Evolutionary conservation across 2,797 vertebrate genomes (phyloP), one percentile per base, ranked within the genome.

Genomic region (Bovichtus variegatus): DNA sequence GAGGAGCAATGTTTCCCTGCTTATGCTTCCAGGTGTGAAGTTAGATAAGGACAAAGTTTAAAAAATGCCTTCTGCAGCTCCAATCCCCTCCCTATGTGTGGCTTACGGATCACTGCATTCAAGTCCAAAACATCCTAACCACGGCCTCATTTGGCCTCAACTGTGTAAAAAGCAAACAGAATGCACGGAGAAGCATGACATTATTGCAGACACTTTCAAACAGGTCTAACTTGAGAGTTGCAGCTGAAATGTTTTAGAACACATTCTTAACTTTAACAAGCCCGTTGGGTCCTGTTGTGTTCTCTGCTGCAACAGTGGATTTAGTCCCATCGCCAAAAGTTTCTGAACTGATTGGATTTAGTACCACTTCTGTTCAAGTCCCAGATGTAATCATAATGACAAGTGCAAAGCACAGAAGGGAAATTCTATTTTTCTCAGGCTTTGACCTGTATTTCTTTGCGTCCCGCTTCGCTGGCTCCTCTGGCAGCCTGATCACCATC

Each of bases 1-100:
- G 55, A 25, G 34, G 16, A 73, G 69, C 75, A 34, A 50, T 11
- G 78, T 49, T 49, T 38, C 25, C 12, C 68, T 64, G 59, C 71
- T 69, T 75, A 83, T 64, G 77, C 77, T 74, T 84, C 78, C 88
- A 89, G 86, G 87, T 91, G 86, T 87, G 81, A 83, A 82, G 78
- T 41, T 34, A 89, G 88, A 91, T 91, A 86, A 89, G 87, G 60
- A 66, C 50, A 63, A 65, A 74, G 69, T 66, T 79, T 61, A 85
- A 90, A n/a, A n/a, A 89, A 84, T 78, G 74, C 71, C 71, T 63
- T 82, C 66, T 80, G 75, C 74, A 46, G 55, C 47, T 60, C 34
- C 58, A 57, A n/a, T 60, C 40, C 21, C 64, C 55, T 60, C 60
- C 21, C 43, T 51, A 34, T 6, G 41, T 49, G 36, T 7, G 21